Conservation (phyloP, 2,113 vertebrate genomes). For the Macrotus californicus region DNA sequence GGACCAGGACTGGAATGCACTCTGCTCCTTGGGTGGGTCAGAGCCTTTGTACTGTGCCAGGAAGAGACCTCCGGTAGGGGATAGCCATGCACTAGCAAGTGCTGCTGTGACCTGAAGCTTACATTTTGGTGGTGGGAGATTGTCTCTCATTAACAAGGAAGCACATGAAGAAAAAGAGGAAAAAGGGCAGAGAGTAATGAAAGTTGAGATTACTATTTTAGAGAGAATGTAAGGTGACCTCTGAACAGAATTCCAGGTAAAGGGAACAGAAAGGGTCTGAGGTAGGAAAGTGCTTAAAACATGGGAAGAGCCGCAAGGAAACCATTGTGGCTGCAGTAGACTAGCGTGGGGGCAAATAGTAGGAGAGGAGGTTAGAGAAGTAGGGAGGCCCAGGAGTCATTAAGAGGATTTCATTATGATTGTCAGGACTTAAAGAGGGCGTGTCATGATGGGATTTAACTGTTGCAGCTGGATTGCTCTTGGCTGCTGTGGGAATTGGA, state of each 20-base stretch:
- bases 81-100: neutral
- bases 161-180: neutral
- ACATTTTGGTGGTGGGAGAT: neutral
- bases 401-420: constrained; percentile 1
- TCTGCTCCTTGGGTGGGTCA: neutral
- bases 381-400: neutral
- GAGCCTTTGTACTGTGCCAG: neutral
- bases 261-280: neutral
- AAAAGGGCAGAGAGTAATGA: neutral
- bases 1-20: neutral
- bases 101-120: neutral
- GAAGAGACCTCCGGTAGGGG: neutral
- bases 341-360: neutral
- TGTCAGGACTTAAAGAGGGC: neutral
- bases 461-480: constrained; percentile 8
- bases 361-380: neutral
- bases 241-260: neutral
- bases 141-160: neutral
- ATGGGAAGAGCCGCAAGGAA: neutral
- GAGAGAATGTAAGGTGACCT: neutral
- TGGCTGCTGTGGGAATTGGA: neutral
- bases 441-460: neutral
- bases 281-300: neutral
- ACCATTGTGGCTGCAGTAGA: neutral
- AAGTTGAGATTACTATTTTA: neutral